Conservation (phyloP, 1,140 invertebrate species). For the Pemphigus obesinymphae region DNA sequence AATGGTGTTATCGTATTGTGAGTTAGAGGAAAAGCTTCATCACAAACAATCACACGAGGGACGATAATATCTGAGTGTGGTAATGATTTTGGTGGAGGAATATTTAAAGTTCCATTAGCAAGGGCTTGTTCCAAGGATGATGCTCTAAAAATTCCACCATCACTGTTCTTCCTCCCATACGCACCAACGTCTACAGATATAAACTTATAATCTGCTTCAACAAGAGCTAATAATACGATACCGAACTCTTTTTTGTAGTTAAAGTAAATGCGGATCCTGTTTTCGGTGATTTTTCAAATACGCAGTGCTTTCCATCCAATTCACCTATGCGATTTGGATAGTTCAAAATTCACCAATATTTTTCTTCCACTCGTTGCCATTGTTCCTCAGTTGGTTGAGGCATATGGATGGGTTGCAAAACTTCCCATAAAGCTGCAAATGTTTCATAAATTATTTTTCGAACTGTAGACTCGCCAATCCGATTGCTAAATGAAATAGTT, state of each 20-base stretch:
- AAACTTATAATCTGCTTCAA: conserved; percentile 46
- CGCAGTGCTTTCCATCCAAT: conserved; percentile 47
- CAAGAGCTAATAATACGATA: conserved; percentile 49
- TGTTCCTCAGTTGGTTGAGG: conserved; percentile 44
- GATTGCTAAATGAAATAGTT: conserved; percentile 43
- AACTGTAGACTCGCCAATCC: conserved; percentile 44
- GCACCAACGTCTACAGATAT: conserved; percentile 51
- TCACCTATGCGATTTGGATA: conserved; percentile 52
- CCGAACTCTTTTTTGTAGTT: conserved; percentile 54
- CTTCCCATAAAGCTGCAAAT: conserved; percentile 44
- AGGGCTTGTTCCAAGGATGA: conserved; percentile 48
- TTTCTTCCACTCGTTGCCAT: conserved; percentile 47
- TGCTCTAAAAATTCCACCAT: conserved; percentile 49
- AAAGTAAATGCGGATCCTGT: conserved; percentile 51
- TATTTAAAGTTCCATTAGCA: conserved; percentile 46
- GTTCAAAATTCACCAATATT: conserved; percentile 49
- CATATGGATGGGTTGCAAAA: conserved; percentile 45
- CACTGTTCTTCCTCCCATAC: conserved; percentile 51
- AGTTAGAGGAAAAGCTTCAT: conserved; percentile 50
- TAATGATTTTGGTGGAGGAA: conserved; percentile 47
- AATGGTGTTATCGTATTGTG: conserved; percentile 46
- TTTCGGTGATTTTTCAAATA: conserved; percentile 45
- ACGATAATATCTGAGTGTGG: conserved; percentile 43
- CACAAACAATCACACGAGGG: conserved; percentile 52
- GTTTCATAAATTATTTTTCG: conserved; percentile 43